A percentile compares a stretch with the other conserved stretches of the same genome.
Evolutionary conservation across 2,888 invertebrate species (phyloP).

Genomic region (Tipula confusa): DNA sequence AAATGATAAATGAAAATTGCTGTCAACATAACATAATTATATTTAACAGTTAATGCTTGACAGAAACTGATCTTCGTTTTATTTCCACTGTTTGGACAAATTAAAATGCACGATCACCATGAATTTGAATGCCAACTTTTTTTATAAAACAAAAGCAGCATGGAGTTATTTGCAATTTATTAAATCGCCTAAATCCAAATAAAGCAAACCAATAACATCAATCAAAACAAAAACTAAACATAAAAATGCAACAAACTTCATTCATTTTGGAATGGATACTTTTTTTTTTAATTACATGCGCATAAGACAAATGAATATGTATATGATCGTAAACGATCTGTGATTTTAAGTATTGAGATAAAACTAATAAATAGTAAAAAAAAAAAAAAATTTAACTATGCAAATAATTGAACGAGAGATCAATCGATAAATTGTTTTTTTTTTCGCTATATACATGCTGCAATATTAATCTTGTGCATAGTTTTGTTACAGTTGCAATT

Average conservation of each 20-base stretch:
- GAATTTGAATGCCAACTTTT: not conserved
- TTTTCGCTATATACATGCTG: too few species aligned
- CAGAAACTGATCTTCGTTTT: not conserved
- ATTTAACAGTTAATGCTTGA: not conserved
- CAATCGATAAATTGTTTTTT: not conserved
- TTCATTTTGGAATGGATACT: not conserved
- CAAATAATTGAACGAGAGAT: not conserved
- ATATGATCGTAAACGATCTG: not conserved
- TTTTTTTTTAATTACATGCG: not conserved
- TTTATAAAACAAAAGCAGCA: not conserved
- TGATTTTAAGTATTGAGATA: not conserved
- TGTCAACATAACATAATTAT: not conserved
- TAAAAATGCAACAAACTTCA: not conserved
- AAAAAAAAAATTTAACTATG: not conserved
- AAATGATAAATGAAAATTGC: not conserved
- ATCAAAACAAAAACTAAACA: not conserved
- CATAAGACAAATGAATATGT: not conserved
- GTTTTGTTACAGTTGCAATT: not conserved
- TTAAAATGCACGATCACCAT: not conserved
- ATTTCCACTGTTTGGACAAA: not conserved
- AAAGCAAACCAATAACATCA: constrained; percentile 16
- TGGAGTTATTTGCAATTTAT: not conserved
- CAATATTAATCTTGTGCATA: not conserved
- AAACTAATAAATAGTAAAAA: not conserved
- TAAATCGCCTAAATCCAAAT: not conserved